phyloP scores from a whole-genome alignment of 2,113 vertebrate species.

The Ptilorrhoa leucosticta region DNA sequence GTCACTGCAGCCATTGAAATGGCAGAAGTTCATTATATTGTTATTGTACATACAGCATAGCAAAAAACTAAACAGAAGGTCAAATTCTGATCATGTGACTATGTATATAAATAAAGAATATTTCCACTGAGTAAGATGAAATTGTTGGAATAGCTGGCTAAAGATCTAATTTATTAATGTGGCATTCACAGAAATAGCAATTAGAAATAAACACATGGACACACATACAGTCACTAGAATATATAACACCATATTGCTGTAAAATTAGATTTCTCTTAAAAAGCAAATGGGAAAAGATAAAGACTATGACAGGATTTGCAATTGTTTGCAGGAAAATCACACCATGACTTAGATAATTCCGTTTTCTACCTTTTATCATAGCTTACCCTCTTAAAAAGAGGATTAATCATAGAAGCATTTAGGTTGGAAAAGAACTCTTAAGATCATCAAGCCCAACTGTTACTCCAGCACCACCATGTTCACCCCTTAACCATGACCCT shows the following conservation, averaged over 20 bases:
- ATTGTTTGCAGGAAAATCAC: neutral
- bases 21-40: slow-evolving; percentile 32
- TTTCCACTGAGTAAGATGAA: slow-evolving; percentile 42
- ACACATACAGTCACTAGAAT: neutral
- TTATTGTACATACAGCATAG: slow-evolving; percentile 26
- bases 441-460: neutral
- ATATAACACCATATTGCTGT: neutral
- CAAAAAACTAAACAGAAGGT: slow-evolving; percentile 41
- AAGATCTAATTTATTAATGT: slow-evolving; percentile 5
- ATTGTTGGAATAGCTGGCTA: neutral
- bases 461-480: neutral
- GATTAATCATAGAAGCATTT: neutral
- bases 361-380: no score
- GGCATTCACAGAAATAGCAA: neutral
- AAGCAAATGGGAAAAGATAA: neutral
- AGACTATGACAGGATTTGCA: neutral
- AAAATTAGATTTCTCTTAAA: neutral
- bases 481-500: neutral
- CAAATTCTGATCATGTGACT: slow-evolving; percentile 42
- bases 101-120: slow-evolving; percentile 37
- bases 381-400: no score
- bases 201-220: neutral
- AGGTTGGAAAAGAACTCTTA: neutral
- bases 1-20: slow-evolving; percentile 6
- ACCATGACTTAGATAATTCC: no score